Base-by-base conservation (phyloP, 2,113 vertebrate species). In the Embiotoca jacksoni region DNA sequence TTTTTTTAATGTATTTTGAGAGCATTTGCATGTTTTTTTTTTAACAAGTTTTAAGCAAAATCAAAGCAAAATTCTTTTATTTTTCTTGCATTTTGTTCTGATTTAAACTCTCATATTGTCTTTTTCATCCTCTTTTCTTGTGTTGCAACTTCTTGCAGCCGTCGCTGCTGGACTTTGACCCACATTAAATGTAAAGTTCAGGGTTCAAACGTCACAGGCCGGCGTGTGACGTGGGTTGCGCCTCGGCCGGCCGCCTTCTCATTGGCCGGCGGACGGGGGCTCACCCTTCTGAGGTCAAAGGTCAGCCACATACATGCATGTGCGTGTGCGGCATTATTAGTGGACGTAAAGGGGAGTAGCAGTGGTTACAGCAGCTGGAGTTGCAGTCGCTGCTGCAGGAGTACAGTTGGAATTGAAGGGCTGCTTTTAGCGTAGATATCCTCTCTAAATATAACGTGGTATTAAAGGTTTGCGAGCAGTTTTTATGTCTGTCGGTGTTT, bases 211-310 rank as follows among this genome's bases (percentile, higher is more conserved):
- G 2, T 8, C 14, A 74, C 53, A 82, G 41, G 46, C 76, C 6
- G 59, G 1, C 0, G 7, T 36, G 71, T 92, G 86, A 93, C 81
- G 61, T 14, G 33, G 53, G 53, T 23, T 50, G 67, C n/a, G 0
- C 36, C 37, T 60, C 37, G 32, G n/a, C 52, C 46, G 32, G 49
- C n/a, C 61, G 66, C 7, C 15, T 56, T 41, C 23, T 53, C 11
- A 93, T 91, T 92, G 92, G 88, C 80, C 36, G 35, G 33, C 1
- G 0, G 16, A 5, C n/a, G 3, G 90, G 52, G 91, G 91, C 84
- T 89, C 35, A 56, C 1, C 62, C 41, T n/a, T 3, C 8, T 14
- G 39, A 3, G 69, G 61, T 41, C 57, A 75, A 73, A 74, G 59
- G 53, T 78, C 67, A 55, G 37, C 14, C 4, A 5, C 31, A 15